Percentiles rank a stretch among this genome's conserved stretches.
Evolutionary conservation across 2,797 vertebrate species (phyloP).

Genomic region (Mormyrops boulengeri): DNA sequence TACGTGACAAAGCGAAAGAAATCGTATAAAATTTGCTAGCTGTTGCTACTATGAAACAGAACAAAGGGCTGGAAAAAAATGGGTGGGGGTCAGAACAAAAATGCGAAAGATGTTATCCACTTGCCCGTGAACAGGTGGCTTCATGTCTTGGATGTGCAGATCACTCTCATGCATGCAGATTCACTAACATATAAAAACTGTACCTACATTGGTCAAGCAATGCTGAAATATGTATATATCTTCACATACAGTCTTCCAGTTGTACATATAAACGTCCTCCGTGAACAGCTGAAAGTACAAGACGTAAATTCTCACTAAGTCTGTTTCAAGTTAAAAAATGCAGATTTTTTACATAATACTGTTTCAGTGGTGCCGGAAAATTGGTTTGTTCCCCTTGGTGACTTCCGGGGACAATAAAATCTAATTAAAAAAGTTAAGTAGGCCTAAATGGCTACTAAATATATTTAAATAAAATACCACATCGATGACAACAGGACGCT

Average conservation of each 20-base stretch:
- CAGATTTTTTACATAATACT: not conserved
- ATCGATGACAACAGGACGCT: not conserved
- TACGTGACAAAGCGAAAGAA: not conserved
- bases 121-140: not conserved
- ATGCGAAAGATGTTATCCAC: not conserved
- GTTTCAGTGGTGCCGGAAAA: not conserved
- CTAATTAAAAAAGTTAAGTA: not conserved
- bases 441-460: not conserved
- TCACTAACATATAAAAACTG: not conserved
- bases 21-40: not conserved
- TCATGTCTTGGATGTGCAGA: not conserved
- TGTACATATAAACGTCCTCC: not conserved
- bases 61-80: not conserved
- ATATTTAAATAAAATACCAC: not conserved
- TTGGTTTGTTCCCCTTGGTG: not conserved
- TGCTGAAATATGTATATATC: not conserved
- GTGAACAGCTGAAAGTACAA: not conserved
- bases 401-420: not conserved
- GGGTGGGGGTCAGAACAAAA: not conserved
- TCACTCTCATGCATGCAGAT: not conserved
- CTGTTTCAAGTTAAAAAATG: not conserved
- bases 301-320: not conserved
- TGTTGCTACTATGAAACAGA: not conserved
- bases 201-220: not conserved
- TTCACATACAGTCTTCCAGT: not conserved